Evolutionary conservation across 2,113 vertebrate genomes (phyloP).

Genomic region (Sorex araneus): DNA sequence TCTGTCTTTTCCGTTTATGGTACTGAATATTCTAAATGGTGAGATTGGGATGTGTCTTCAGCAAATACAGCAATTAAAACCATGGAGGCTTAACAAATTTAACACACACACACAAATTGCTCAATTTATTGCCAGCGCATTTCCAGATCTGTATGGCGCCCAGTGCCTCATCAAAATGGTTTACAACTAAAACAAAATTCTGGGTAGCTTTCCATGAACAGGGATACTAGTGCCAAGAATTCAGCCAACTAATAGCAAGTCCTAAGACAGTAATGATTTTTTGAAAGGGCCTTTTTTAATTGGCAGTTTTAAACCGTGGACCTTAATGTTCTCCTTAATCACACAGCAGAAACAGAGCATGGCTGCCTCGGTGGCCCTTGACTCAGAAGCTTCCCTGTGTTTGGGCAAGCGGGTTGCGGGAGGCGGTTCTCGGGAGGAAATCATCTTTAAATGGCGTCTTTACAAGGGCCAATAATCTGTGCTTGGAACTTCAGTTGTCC

Average conservation of each 20-base stretch:
- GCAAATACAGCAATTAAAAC: conserved; percentile 60
- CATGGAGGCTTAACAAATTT: conserved; percentile 35
- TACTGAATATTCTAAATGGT: conserved; percentile 5
- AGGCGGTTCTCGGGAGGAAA: background rate
- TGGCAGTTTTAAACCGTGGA: conserved; percentile 55
- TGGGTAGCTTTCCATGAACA: conserved; percentile 24
- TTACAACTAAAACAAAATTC: conserved; percentile 54
- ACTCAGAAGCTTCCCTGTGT: background rate
- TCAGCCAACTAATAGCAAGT: conserved; percentile 43
- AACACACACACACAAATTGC: background rate
- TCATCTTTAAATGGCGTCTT: background rate
- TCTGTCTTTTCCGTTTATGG: conserved; percentile 23
- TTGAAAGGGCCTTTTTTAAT: conserved; percentile 50
- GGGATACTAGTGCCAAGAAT: conserved; percentile 73
- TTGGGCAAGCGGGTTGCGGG: background rate
- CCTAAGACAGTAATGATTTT: conserved; percentile 53
- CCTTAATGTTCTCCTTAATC: conserved; percentile 22
- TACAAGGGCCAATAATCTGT: background rate
- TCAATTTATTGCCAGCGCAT: conserved; percentile 63
- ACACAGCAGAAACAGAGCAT: conserved; percentile 14
- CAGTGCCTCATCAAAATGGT: conserved; percentile 51
- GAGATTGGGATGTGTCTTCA: conserved; percentile 28
- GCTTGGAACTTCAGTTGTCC: background rate
- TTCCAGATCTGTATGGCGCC: conserved; percentile 12
- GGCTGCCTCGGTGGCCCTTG: background rate